A percentile compares a stretch with the other conserved stretches of the same genome.
Evolutionary conservation across 2,888 invertebrate genomes (phyloP).

Genomic region (Tiliacea aurago): DNA sequence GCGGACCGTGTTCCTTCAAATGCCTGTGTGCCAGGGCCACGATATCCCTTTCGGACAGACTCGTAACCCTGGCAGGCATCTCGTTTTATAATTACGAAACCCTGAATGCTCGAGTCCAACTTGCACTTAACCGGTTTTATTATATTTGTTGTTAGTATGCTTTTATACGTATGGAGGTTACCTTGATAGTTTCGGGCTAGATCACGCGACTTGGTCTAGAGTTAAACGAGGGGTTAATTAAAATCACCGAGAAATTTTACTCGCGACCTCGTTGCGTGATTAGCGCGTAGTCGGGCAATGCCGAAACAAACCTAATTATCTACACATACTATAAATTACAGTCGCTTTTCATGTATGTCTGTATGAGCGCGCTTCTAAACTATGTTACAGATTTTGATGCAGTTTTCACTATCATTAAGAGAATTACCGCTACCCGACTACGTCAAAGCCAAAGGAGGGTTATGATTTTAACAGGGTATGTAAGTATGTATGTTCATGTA

Average conservation of each 20-base stretch:
- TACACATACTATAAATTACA: neutral
- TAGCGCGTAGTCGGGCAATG: slow-evolving; percentile 3
- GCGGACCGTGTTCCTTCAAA: too few species aligned
- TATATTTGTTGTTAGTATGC: neutral
- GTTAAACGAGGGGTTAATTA: slow-evolving; percentile 36
- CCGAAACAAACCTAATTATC: neutral
- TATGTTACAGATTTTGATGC: neutral
- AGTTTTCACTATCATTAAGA: neutral
- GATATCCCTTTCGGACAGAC: too few species aligned
- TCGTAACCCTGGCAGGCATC: too few species aligned
- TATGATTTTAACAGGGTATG: too few species aligned
- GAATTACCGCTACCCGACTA: neutral
- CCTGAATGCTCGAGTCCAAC: too few species aligned
- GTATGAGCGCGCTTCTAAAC: neutral
- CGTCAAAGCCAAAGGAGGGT: too few species aligned
- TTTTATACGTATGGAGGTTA: neutral
- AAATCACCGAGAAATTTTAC: slow-evolving; percentile 44
- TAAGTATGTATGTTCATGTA: too few species aligned
- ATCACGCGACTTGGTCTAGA: slow-evolving; percentile 34
- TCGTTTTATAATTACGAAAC: neutral
- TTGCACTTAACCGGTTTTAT: neutral
- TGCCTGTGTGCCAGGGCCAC: too few species aligned
- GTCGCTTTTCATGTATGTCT: neutral
- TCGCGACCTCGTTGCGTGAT: slow-evolving; percentile 7
- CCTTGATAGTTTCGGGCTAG: slow-evolving; percentile 5